Percentiles rank a stretch among this genome's conserved stretches.
phyloP scores from a whole-genome alignment of 2,113 vertebrate genomes.

The Mus spicilegus region DNA sequence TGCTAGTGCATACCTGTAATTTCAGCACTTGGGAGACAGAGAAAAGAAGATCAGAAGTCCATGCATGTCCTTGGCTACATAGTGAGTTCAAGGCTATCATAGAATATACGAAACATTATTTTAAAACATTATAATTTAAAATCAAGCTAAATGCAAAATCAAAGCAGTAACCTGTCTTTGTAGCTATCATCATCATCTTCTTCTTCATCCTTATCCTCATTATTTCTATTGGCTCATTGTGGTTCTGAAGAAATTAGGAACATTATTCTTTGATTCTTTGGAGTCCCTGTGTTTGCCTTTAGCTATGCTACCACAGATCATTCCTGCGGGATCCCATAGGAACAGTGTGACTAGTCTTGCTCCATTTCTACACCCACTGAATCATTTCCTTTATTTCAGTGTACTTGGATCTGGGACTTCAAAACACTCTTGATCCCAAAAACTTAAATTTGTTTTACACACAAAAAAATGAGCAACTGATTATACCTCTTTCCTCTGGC shows the following conservation, averaged over 20 bases:
- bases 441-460: slow-evolving; percentile 20
- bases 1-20: not conserved
- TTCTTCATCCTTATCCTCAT: not conserved
- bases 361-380: not conserved
- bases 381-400: not conserved
- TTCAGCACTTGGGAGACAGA: not conserved
- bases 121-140: not conserved
- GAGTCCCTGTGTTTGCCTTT: slow-evolving; percentile 1
- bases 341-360: not conserved
- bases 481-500: not conserved
- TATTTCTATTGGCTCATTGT: not conserved
- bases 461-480: not conserved
- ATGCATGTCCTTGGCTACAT: not conserved
- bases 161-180: not conserved
- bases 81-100: not conserved
- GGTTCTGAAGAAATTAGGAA: not conserved
- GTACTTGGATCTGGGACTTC: not conserved
- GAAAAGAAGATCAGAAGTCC: not conserved
- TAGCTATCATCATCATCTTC: not conserved
- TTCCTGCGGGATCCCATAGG: not conserved
- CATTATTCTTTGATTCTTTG: not conserved
- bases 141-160: slow-evolving; percentile 49
- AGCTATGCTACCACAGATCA: not conserved
- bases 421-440: slow-evolving; percentile 1
- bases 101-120: not conserved